phyloP scores from a whole-genome alignment of 2,888 invertebrate species.

The Xylota segnis region DNA sequence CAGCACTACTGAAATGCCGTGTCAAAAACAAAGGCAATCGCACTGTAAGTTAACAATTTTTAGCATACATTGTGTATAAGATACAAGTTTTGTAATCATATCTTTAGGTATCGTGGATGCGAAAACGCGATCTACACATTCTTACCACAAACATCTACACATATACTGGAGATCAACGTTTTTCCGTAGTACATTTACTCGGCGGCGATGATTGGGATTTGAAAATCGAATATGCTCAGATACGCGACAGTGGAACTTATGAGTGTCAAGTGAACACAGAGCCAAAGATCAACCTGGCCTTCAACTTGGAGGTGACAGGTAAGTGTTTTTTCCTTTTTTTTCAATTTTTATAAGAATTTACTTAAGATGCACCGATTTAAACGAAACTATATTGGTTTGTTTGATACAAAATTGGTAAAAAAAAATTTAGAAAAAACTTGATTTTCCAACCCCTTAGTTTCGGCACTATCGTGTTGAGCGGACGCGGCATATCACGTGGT shows the following conservation, averaged over 20 bases:
- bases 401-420: too few relatives aligned
- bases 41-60: conserved; percentile 92
- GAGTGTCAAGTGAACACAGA: conserved; percentile 96
- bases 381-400: too few relatives aligned
- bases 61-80: too few relatives aligned
- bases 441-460: too few relatives aligned
- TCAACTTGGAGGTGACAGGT: conserved; percentile 92
- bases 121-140: conserved; percentile 88
- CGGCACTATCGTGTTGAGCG: neutral
- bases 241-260: conserved; percentile 93
- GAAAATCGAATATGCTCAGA: conserved; percentile 93
- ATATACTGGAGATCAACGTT: conserved; percentile 94
- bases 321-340: conserved; percentile 79
- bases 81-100: too few relatives aligned
- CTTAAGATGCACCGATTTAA: neutral
- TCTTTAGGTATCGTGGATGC: conserved; percentile 84
- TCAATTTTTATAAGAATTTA: too few relatives aligned
- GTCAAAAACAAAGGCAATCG: conserved; percentile 94
- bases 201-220: conserved; percentile 95
- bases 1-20: conserved; percentile 91
- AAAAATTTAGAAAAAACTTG: too few relatives aligned
- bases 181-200: conserved; percentile 93
- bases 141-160: conserved; percentile 93
- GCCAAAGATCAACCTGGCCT: conserved; percentile 94
- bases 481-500: neutral